These are phyloP conservation scores for Molossus molossus DNA, from an alignment of 2,797 vertebrate species.

Conservation along the genomic window DNA sequence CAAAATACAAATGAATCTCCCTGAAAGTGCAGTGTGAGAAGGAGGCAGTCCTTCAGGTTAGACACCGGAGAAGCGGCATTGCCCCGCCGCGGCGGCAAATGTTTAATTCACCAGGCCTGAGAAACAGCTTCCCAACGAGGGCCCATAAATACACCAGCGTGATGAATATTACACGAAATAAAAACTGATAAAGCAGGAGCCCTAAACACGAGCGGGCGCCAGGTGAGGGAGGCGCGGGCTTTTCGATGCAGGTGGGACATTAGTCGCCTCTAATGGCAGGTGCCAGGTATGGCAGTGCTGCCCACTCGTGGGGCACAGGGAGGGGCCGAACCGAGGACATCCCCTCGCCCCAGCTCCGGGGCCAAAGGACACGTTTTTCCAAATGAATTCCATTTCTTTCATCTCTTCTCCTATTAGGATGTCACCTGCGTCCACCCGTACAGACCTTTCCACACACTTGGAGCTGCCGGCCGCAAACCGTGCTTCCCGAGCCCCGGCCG, in stretches of 20 bases:
- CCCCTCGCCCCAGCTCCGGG: background rate
- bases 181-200: slow-evolving; percentile 88
- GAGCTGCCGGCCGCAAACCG: background rate
- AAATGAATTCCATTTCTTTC: background rate
- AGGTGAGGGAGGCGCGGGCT: slow-evolving; percentile 74
- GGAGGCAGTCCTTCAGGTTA: slow-evolving; percentile 87
- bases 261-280: background rate
- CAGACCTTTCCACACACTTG: background rate
- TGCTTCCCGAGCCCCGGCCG: background rate
- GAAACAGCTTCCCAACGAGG: slow-evolving; percentile 91
- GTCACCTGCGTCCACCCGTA: background rate
- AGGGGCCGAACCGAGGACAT: background rate
- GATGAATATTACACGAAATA: slow-evolving; percentile 91
- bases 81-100: slow-evolving; percentile 91
- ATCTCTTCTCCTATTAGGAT: accelerated
- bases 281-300: background rate
- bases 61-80: slow-evolving; percentile 86
- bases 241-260: slow-evolving; percentile 24
- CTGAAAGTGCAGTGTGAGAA: slow-evolving; percentile 86
- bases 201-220: slow-evolving; percentile 54
- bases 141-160: slow-evolving; percentile 91
- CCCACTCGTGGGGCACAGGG: background rate
- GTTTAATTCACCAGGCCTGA: slow-evolving; percentile 96
- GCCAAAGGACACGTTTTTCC: slow-evolving; percentile 15
- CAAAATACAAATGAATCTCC: slow-evolving; percentile 89